A percentile compares a stretch with the other conserved stretches of the same genome.
These are phyloP conservation scores for Lepus oiostolus DNA, from an alignment of 2,797 vertebrate genomes.

Conservation along the genomic window DNA sequence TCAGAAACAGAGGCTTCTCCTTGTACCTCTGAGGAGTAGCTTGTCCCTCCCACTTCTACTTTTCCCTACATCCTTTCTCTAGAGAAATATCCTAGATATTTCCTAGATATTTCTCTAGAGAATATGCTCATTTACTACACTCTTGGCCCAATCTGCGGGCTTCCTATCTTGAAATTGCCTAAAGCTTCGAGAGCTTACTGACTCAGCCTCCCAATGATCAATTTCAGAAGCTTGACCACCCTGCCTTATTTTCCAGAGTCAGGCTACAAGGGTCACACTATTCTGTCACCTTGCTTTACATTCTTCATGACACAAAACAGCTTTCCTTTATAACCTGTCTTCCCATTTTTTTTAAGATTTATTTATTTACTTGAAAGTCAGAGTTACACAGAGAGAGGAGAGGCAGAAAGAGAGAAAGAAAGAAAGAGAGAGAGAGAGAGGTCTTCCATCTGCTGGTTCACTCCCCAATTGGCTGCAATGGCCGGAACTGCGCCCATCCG, in stretches of 20 bases:
- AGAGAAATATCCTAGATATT: not conserved
- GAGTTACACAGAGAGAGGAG: no score
- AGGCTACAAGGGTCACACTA: not conserved
- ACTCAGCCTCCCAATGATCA: not conserved
- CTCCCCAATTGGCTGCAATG: no score
- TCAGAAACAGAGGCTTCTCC: not conserved
- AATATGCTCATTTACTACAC: not conserved
- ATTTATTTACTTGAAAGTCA: no score
- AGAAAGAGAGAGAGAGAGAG: no score
- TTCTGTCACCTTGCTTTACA: not conserved
- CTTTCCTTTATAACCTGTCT: not conserved
- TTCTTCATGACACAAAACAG: not conserved
- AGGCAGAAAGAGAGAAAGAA: no score
- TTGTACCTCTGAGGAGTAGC: not conserved
- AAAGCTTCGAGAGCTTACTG: not conserved
- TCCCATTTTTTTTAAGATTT: not conserved
- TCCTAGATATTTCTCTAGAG: no score
- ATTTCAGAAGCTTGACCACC: not conserved
- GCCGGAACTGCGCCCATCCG: no score
- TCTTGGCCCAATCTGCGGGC: not conserved
- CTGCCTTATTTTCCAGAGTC: not conserved
- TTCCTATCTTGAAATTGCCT: not conserved
- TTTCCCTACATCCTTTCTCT: not conserved
- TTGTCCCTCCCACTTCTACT: not conserved
- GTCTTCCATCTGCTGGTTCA: no score